phyloP scores from a whole-genome alignment of 2,113 vertebrate genomes.

The Elachura formosa region DNA sequence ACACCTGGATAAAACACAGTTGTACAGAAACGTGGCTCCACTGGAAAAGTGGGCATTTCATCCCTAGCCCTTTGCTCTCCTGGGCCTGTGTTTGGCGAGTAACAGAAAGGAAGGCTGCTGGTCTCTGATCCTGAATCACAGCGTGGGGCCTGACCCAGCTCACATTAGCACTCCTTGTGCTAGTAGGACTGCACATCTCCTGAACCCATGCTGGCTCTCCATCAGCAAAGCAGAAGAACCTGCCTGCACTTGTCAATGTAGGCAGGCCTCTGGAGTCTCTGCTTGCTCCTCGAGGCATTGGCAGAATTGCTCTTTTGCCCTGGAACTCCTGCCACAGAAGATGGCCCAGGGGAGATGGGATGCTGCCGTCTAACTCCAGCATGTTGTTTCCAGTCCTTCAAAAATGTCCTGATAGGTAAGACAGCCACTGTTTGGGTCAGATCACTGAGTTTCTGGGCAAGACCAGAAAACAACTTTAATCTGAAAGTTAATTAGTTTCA shows the following conservation, averaged over 20 bases:
- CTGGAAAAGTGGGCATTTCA: neutral
- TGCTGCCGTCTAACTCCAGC: neutral
- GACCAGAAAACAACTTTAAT: neutral
- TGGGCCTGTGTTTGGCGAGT: neutral
- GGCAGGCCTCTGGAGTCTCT: neutral
- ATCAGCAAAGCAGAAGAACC: neutral
- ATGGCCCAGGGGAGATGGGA: neutral
- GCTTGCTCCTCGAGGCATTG: neutral
- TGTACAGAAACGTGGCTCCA: accelerated
- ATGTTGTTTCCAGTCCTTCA: neutral
- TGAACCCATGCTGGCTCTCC: neutral
- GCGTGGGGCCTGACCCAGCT: neutral
- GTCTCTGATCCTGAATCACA: accelerated
- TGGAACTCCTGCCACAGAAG: neutral
- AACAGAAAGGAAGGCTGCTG: accelerated
- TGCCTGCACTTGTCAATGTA: neutral
- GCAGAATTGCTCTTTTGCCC: neutral
- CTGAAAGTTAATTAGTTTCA: neutral
- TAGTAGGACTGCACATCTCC: neutral
- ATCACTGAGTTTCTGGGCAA: neutral
- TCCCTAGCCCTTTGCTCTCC: neutral
- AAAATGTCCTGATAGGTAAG: neutral
- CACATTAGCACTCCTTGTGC: neutral
- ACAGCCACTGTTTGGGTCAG: neutral
- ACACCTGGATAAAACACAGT: accelerated